These are phyloP conservation scores for Callipepla squamata DNA, from an alignment of 2,113 vertebrate genomes.

Conservation along the genomic window DNA sequence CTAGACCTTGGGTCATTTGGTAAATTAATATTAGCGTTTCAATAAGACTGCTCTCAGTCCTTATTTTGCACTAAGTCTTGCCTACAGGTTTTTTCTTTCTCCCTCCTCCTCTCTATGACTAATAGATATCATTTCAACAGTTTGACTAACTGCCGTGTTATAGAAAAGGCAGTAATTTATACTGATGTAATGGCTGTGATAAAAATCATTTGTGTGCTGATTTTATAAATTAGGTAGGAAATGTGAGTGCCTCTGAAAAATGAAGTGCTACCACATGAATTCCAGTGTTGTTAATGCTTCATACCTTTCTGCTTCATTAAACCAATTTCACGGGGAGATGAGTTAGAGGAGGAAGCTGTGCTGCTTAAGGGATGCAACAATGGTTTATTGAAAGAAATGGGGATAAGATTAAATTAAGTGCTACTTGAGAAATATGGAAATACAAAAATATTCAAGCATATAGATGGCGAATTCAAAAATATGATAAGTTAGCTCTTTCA, in stretches of 20 bases:
- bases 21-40: constrained; percentile 79
- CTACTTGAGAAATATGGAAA: constrained; percentile 95
- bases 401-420: constrained; percentile 99
- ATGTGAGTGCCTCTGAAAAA: constrained; percentile 90
- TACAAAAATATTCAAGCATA: constrained; percentile 83
- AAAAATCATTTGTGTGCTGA: constrained; percentile 94
- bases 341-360: constrained; percentile 98
- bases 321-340: constrained; percentile 99
- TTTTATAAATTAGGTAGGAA: constrained; percentile 96
- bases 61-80: constrained; percentile 74
- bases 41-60: constrained; percentile 62
- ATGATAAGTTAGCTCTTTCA: constrained; percentile 83
- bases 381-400: constrained; percentile 97
- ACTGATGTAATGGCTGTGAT: constrained; percentile 95
- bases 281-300: constrained; percentile 98
- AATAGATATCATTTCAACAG: constrained; percentile 82
- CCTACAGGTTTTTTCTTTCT: constrained; percentile 56
- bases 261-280: constrained; percentile 95
- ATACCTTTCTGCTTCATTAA: constrained; percentile 99
- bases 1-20: constrained; percentile 65
- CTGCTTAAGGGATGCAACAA: constrained; percentile 93
- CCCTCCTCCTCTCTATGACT: constrained; percentile 69
- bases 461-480: constrained; percentile 83
- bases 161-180: constrained; percentile 91
- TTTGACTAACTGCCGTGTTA: constrained; percentile 83